These are phyloP conservation scores for Carettochelys insculpta DNA, from an alignment of 2,113 vertebrate species.

Conservation along the genomic window DNA sequence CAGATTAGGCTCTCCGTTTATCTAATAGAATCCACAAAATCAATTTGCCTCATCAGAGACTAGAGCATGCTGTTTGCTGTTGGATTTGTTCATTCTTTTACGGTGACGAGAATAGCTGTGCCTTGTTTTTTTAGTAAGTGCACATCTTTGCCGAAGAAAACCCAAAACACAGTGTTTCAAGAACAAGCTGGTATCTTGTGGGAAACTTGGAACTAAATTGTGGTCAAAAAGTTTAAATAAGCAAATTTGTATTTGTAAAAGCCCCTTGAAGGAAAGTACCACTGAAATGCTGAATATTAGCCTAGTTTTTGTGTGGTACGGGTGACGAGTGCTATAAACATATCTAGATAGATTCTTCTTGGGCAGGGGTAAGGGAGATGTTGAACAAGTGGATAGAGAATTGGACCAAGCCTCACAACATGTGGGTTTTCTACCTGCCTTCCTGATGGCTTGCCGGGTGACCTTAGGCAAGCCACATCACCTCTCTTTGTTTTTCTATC, in stretches of 20 bases:
- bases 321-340: not conserved
- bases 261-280: not conserved
- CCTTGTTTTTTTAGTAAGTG: not conserved
- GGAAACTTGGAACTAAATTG: not conserved
- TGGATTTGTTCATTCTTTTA: not conserved
- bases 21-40: not conserved
- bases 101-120: not conserved
- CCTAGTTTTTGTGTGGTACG: not conserved
- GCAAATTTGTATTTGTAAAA: not conserved
- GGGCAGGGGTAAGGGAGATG: not conserved
- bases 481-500: no score
- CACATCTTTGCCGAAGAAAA: not conserved
- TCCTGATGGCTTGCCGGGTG: not conserved
- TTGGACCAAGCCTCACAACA: not conserved
- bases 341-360: not conserved
- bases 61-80: not conserved
- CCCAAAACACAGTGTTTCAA: not conserved
- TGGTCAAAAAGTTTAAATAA: not conserved
- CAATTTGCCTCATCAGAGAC: not conserved
- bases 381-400: not conserved
- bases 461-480: not conserved
- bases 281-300: not conserved
- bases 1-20: not conserved
- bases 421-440: not conserved
- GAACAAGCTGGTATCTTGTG: not conserved